Conservation (phyloP, 2,888 invertebrate species). For the Neocrepidodera transversa region DNA sequence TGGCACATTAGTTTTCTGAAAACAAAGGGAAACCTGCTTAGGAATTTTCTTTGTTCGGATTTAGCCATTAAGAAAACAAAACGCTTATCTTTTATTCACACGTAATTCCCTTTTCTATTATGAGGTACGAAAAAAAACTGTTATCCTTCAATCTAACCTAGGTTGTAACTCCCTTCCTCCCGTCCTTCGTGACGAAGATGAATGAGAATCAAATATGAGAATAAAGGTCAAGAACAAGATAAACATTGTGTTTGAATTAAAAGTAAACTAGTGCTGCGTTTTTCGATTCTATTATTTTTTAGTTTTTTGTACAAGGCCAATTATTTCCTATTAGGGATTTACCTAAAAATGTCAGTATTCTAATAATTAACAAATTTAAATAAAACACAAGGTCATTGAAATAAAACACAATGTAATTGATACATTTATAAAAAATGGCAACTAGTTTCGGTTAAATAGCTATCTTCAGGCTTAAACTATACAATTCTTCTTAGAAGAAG, state of each 20-base stretch:
- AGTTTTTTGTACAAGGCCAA: no score
- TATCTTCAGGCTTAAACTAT: no score
- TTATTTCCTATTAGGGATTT: no score
- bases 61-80: neutral
- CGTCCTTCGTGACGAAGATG: slow-evolving; percentile 1
- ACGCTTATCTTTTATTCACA: neutral
- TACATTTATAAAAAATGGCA: no score
- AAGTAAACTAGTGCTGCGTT: no score
- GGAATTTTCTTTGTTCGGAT: neutral
- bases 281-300: no score
- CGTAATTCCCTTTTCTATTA: neutral
- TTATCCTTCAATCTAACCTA: neutral
- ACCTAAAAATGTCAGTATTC: no score
- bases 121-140: neutral
- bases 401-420: no score
- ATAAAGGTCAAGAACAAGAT: neutral
- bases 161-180: neutral
- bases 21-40: neutral
- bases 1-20: neutral
- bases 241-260: neutral
- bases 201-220: neutral
- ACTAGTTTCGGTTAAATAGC: no score
- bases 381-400: no score
- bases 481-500: no score
- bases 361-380: no score